Conservation (phyloP, 2,888 invertebrate species). For the Salticus scenicus region DNA sequence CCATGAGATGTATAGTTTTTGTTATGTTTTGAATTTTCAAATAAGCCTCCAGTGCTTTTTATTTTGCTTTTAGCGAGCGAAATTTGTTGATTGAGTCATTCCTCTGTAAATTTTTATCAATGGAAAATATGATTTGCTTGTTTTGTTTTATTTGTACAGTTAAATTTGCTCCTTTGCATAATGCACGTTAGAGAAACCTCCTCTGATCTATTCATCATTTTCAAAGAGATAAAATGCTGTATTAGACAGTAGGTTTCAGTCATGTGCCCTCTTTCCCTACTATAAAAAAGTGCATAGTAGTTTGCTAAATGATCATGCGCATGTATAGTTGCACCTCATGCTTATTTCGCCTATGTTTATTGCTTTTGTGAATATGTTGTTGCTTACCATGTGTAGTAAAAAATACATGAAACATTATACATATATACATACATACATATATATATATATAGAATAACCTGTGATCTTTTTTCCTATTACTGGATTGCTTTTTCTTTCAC, state of each 20-base stretch:
- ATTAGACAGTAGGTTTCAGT: constrained; percentile 58
- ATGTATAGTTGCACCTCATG: constrained; percentile 45
- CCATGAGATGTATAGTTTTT: constrained; percentile 60
- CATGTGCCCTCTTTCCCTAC: constrained; percentile 54
- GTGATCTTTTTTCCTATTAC: constrained; percentile 31
- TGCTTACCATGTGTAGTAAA: constrained; percentile 42
- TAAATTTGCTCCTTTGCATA: constrained; percentile 38
- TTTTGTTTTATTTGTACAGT: constrained; percentile 35
- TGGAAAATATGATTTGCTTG: constrained; percentile 24
- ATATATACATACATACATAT: background rate
- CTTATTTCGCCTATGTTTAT: constrained; percentile 15
- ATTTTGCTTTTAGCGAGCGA: constrained; percentile 19
- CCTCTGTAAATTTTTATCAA: constrained; percentile 47
- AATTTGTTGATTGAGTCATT: constrained; percentile 34
- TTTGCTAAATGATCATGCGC: constrained; percentile 64
- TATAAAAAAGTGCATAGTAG: constrained; percentile 59
- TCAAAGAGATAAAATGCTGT: constrained; percentile 53
- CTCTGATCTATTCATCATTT: constrained; percentile 56
- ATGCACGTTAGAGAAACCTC: constrained; percentile 46
- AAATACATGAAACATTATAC: no score
- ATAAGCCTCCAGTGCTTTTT: constrained; percentile 39
- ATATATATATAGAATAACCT: constrained; percentile 18
- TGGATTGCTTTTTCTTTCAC: constrained; percentile 46
- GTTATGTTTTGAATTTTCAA: constrained; percentile 48
- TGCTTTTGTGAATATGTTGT: constrained; percentile 42